Evolutionary conservation across 2,888 invertebrate species (phyloP).

Genomic region (Mesorhabditis spiculigera): DNA sequence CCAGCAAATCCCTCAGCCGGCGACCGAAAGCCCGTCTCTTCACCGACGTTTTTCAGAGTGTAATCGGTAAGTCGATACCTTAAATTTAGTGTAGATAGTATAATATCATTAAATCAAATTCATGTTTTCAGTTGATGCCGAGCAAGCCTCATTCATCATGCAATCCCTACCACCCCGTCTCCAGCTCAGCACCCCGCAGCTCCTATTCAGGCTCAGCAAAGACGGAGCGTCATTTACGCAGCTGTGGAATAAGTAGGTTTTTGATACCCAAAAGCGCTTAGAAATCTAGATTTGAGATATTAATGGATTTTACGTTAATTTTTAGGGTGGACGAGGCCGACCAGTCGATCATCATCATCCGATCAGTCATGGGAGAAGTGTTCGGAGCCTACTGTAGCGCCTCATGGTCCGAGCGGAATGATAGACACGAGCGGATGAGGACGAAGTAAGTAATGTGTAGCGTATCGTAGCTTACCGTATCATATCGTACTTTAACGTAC

Average conservation of each 20-base stretch:
- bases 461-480: too few species aligned
- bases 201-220: conserved; percentile 49
- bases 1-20: conserved; percentile 9
- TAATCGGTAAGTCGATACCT: background rate
- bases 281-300: too few species aligned
- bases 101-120: background rate
- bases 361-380: conserved; percentile 37
- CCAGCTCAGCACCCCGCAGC: conserved; percentile 48
- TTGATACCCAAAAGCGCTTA: background rate
- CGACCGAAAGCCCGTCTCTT: conserved; percentile 10
- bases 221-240: conserved; percentile 55
- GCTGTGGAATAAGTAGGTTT: conserved; percentile 47
- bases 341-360: conserved; percentile 49
- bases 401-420: conserved; percentile 50
- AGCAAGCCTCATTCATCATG: conserved; percentile 22
- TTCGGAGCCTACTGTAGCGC: conserved; percentile 55
- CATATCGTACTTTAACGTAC: too few species aligned
- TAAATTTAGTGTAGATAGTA: too few species aligned
- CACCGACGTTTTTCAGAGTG: conserved; percentile 17
- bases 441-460: conserved; percentile 23
- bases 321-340: conserved; percentile 50
- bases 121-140: background rate
- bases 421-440: conserved; percentile 45
- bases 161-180: conserved; percentile 44
- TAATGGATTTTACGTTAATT: conserved; percentile 4